Evolutionary conservation across 1,140 invertebrate species (phyloP).

Genomic region (Harpegnathos saltator): DNA sequence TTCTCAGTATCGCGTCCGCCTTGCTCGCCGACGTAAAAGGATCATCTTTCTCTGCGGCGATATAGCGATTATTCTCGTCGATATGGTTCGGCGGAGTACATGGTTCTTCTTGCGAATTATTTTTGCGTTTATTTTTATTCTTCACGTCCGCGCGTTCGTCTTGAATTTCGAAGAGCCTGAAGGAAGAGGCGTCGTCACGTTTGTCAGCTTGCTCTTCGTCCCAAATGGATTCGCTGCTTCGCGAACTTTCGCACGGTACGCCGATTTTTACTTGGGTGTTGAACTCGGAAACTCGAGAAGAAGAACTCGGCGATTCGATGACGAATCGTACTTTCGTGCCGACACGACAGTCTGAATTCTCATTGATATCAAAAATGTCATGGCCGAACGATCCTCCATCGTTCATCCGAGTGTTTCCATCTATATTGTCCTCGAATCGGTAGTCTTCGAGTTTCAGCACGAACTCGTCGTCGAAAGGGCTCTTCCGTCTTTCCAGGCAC

Average conservation of each 20-base stretch:
- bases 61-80: constrained; percentile 16
- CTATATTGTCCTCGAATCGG: constrained; percentile 78
- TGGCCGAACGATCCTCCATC: constrained; percentile 8
- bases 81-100: not conserved
- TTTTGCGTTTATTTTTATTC: too few relatives aligned
- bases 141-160: not conserved
- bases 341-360: constrained; percentile 32
- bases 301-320: constrained; percentile 74
- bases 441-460: constrained; percentile 17
- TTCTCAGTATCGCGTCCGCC: constrained; percentile 15
- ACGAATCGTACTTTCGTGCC: constrained; percentile 80
- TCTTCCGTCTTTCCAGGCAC: constrained; percentile 74
- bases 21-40: not conserved
- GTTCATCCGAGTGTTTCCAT: constrained; percentile 64
- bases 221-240: not conserved
- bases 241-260: constrained; percentile 14
- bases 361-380: constrained; percentile 27
- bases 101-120: constrained; percentile 31
- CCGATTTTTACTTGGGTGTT: constrained; percentile 36
- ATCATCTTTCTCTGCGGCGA: not conserved
- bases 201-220: not conserved
- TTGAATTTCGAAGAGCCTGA: constrained; percentile 31
- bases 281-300: constrained; percentile 48
- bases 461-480: constrained; percentile 50
- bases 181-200: not conserved